A percentile compares a stretch with the other conserved stretches of the same genome.
phyloP scores from a whole-genome alignment of 2,888 invertebrate genomes.

The Drosophila ezoana region DNA sequence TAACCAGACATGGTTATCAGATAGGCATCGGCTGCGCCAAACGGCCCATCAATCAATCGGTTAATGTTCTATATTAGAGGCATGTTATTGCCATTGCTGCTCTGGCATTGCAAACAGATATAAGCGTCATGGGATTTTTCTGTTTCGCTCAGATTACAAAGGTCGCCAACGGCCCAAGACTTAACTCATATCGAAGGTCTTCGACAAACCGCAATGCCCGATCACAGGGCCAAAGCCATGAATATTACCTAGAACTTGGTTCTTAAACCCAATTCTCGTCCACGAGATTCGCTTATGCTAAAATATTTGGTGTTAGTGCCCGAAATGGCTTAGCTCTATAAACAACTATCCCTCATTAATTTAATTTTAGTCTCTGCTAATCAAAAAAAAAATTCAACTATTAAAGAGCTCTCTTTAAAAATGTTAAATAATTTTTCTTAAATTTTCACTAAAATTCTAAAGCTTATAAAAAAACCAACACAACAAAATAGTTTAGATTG shows the following conservation, averaged over 20 bases:
- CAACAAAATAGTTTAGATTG: no score
- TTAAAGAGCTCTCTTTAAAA: no score
- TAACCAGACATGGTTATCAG: constrained; percentile 18
- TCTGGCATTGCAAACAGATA: constrained; percentile 39
- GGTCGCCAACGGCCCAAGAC: constrained; percentile 23
- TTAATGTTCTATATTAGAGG: constrained; percentile 3
- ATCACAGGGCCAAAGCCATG: constrained; percentile 11
- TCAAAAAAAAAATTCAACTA: no score
- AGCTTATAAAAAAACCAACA: no score
- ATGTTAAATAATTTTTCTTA: no score
- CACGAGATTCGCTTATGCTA: no score
- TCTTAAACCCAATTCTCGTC: not conserved
- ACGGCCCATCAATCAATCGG: constrained; percentile 29
- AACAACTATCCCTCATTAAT: no score
- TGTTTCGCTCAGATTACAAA: constrained; percentile 36
- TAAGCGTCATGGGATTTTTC: constrained; percentile 19
- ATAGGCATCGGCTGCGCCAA: constrained; percentile 8
- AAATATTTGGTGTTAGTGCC: no score
- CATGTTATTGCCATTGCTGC: not conserved
- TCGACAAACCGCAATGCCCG: constrained; percentile 24
- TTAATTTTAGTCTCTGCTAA: no score
- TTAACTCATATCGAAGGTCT: constrained; percentile 10
- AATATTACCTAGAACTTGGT: constrained; percentile 24
- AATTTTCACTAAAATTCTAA: no score
- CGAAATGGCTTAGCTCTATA: no score